Percentiles rank a stretch among this genome's conserved stretches.
Evolutionary conservation across 2,888 invertebrate genomes (phyloP).

Genomic region (Celastrina argiolus): DNA sequence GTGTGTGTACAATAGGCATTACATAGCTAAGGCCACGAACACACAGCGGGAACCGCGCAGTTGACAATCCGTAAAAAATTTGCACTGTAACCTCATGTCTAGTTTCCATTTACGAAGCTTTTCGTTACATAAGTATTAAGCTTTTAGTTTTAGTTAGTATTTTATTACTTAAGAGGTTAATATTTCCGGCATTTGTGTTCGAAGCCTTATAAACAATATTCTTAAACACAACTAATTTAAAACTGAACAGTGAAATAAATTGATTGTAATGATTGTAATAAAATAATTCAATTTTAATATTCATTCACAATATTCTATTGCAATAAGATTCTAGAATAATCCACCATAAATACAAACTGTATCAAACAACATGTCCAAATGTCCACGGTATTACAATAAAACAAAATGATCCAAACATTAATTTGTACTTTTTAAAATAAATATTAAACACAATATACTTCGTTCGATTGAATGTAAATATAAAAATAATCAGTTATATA

Average conservation of each 20-base stretch:
- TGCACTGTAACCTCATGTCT: too few relatives aligned
- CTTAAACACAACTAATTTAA: neutral
- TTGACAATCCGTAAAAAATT: too few relatives aligned
- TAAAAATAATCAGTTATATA: too few relatives aligned
- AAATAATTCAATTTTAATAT: neutral
- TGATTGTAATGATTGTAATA: neutral
- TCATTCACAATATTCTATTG: too few relatives aligned
- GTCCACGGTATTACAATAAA: neutral
- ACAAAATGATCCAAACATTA: neutral
- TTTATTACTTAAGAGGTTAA: neutral
- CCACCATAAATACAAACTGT: too few relatives aligned
- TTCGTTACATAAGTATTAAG: neutral
- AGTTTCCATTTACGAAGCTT: too few relatives aligned
- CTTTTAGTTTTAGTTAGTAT: too few relatives aligned
- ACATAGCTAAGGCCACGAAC: neutral
- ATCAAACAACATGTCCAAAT: neutral
- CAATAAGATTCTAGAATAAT: too few relatives aligned
- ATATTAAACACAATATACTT: neutral
- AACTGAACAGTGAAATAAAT: neutral
- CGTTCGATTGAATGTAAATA: too few relatives aligned
- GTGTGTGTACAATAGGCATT: too few relatives aligned
- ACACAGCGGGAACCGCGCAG: neutral
- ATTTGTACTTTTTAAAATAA: neutral
- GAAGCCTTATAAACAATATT: neutral
- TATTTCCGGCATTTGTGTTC: neutral